These are phyloP conservation scores for Luperina testacea DNA, from an alignment of 2,888 invertebrate genomes.

Conservation along the genomic window DNA sequence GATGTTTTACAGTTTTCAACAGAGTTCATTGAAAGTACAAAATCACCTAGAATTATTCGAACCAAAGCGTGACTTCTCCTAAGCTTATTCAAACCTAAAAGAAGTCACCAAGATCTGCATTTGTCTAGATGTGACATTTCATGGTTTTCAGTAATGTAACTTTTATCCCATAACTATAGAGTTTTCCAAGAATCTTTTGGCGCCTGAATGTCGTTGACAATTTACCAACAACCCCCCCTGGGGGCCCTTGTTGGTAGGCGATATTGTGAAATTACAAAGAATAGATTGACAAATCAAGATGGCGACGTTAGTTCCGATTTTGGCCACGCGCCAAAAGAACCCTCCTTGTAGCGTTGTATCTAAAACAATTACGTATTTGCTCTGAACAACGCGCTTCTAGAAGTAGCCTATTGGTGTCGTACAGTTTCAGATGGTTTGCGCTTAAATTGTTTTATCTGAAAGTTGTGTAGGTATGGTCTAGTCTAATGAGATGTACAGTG, in stretches of 20 bases:
- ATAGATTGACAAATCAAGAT: not conserved
- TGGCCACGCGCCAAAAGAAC: too few species aligned
- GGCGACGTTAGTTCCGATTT: not conserved
- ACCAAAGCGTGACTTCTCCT: not conserved
- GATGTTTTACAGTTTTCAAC: not conserved
- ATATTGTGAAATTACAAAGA: not conserved
- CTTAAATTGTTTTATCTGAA: constrained; percentile 53
- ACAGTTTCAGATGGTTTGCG: constrained; percentile 54
- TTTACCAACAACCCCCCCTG: too few species aligned
- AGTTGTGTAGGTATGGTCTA: constrained; percentile 74
- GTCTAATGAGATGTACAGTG: constrained; percentile 72
- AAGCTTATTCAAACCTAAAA: not conserved
- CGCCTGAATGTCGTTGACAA: not conserved
- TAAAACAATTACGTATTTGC: not conserved
- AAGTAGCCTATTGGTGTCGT: constrained; percentile 8
- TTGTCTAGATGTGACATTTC: not conserved
- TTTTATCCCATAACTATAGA: not conserved
- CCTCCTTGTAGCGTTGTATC: not conserved
- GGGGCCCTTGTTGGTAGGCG: not conserved
- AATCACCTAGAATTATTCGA: not conserved
- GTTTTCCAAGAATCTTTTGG: not conserved
- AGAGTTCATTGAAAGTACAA: not conserved
- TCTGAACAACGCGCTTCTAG: not conserved
- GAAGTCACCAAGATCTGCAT: not conserved
- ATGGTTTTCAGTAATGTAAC: not conserved